These are phyloP conservation scores for Rhabdornis inornatus DNA, from an alignment of 2,113 vertebrate genomes.

Conservation along the genomic window DNA sequence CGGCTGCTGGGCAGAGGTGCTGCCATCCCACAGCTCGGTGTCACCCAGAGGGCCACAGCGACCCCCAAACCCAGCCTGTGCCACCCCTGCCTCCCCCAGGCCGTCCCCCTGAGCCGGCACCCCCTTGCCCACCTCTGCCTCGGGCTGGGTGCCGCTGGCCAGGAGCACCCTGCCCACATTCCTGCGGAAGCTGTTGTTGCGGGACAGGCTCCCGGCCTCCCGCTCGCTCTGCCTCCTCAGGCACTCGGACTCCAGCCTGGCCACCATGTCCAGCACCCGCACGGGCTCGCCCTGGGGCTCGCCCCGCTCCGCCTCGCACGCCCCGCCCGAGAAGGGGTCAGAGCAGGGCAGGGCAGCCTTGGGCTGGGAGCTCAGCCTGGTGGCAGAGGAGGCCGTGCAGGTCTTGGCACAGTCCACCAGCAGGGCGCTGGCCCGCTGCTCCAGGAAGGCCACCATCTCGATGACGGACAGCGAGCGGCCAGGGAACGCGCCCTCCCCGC, in stretches of 20 bases:
- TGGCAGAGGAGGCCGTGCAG: conserved; percentile 4
- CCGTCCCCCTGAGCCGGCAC: background rate
- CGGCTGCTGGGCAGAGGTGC: background rate
- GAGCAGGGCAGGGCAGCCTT: conserved; percentile 17
- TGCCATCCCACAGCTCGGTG: conserved; percentile 21
- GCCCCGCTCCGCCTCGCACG: conserved; percentile 41
- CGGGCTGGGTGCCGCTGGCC: conserved; percentile 60
- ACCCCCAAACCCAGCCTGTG: background rate
- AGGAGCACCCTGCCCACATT: conserved; percentile 84
- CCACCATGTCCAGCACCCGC: conserved; percentile 91
- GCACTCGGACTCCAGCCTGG: conserved; percentile 89
- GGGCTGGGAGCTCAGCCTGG: conserved; percentile 54
- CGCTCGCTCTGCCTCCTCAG: conserved; percentile 75
- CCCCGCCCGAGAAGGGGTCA: conserved; percentile 7
- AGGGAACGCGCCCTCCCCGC: conserved; percentile 28
- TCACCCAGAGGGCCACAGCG: background rate
- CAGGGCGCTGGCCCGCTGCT: conserved; percentile 80
- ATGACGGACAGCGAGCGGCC: conserved; percentile 82
- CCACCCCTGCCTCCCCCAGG: background rate
- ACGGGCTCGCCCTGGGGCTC: conserved; percentile 78
- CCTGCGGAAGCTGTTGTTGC: conserved; percentile 85
- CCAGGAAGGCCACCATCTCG: conserved; percentile 93
- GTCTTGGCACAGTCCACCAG: conserved; percentile 74
- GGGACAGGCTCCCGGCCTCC: conserved; percentile 74
- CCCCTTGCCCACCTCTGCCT: background rate